A percentile compares a stretch with the other conserved stretches of the same genome.
Evolutionary conservation across 2,797 vertebrate species (phyloP).

Genomic region (Diceros bicornis): DNA sequence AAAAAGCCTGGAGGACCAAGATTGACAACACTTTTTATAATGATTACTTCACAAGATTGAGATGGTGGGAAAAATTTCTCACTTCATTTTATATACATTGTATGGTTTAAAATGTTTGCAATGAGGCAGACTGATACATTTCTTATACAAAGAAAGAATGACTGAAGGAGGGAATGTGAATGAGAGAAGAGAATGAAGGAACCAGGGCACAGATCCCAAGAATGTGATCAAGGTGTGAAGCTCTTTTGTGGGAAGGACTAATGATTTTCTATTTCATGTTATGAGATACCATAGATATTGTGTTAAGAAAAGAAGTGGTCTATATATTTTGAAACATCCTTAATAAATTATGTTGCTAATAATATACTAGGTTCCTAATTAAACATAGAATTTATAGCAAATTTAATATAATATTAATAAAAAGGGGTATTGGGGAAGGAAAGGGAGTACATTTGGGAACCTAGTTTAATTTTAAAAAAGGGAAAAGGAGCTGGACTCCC

Average conservation of each 20-base stretch:
- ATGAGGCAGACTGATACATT: background rate
- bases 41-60: background rate
- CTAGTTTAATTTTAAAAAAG: background rate
- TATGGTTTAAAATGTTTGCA: background rate
- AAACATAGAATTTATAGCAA: constrained; percentile 28
- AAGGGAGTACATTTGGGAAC: background rate
- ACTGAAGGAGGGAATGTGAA: background rate
- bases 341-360: background rate
- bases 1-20: background rate
- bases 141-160: background rate
- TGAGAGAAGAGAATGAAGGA: background rate
- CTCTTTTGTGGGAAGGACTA: background rate
- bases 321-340: background rate
- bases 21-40: background rate
- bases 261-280: background rate
- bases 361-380: constrained; percentile 22
- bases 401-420: constrained; percentile 42
- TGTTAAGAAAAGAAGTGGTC: background rate
- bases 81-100: background rate
- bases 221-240: background rate
- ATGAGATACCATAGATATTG: background rate
- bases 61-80: background rate
- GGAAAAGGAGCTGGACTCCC: background rate
- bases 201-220: background rate
- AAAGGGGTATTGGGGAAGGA: background rate